These are phyloP conservation scores for Ailurus styani DNA, from an alignment of 2,113 vertebrate genomes.

Conservation along the genomic window DNA sequence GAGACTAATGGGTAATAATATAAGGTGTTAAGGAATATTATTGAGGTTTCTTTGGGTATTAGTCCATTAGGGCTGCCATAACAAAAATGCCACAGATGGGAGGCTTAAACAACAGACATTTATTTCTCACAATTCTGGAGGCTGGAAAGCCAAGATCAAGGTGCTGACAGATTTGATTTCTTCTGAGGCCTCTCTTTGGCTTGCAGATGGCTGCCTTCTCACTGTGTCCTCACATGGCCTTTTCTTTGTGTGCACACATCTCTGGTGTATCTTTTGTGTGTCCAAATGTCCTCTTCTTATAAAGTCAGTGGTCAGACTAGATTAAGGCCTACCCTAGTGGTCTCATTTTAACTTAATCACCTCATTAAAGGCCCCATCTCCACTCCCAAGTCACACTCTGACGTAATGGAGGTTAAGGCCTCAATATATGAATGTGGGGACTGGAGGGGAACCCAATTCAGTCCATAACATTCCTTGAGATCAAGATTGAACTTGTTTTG, in stretches of 20 bases:
- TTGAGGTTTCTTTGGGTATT: background rate
- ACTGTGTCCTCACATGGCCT: background rate
- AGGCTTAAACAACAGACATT: background rate
- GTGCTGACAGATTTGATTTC: background rate
- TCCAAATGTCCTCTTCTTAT: background rate
- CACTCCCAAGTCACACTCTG: background rate
- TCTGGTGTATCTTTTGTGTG: background rate
- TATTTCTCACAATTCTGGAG: background rate
- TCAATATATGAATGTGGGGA: background rate
- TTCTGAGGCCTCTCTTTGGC: background rate
- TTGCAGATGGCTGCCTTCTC: background rate
- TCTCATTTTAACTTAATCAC: background rate
- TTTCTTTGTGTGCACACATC: background rate
- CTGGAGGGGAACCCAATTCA: background rate
- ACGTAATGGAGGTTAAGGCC: background rate
- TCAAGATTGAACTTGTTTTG: conserved; percentile 12
- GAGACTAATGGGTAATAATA: background rate
- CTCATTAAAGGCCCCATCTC: background rate
- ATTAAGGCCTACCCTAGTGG: background rate
- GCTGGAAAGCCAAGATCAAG: background rate
- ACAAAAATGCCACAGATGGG: background rate
- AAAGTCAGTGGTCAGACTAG: background rate
- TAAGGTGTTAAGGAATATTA: background rate
- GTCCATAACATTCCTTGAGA: background rate
- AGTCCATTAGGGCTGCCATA: background rate